phyloP scores from a whole-genome alignment of 2,113 vertebrate genomes.

The Hyla sarda region DNA sequence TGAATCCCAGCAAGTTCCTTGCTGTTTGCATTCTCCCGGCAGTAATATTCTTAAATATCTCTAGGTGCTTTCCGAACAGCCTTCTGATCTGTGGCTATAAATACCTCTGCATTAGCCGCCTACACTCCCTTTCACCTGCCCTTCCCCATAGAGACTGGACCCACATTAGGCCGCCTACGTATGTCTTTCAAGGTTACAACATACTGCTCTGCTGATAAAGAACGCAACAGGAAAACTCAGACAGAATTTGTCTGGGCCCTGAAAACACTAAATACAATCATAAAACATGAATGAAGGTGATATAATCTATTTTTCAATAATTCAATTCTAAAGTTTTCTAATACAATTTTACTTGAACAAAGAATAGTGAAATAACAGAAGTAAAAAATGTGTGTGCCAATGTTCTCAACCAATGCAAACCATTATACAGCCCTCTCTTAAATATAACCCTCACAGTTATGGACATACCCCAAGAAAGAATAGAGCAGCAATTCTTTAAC shows the following conservation, averaged over 20 bases:
- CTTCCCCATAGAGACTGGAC: slow-evolving; percentile 24
- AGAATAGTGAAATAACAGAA: neutral
- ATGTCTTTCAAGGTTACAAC: slow-evolving; percentile 47
- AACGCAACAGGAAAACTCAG: neutral
- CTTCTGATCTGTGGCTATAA: slow-evolving; percentile 22
- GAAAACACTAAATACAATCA: neutral
- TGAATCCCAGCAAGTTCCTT: neutral
- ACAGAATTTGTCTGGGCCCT: neutral
- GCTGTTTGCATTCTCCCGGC: slow-evolving; percentile 12
- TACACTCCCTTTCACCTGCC: slow-evolving; percentile 40
- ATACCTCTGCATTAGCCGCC: slow-evolving; percentile 16
- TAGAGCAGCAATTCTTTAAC: no score
- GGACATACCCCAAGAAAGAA: no score
- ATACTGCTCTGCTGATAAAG: neutral
- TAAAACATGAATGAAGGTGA: neutral
- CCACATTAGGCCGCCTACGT: neutral
- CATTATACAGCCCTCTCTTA: no score
- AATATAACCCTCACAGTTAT: no score
- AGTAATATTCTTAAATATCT: neutral
- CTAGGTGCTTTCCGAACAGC: slow-evolving; percentile 17
- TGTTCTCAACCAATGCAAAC: neutral
- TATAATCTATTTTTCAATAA: neutral
- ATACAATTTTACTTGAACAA: neutral
- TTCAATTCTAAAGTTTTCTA: neutral
- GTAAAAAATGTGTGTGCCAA: neutral